phyloP scores from a whole-genome alignment of 1,140 invertebrate genomes.

The Aphelenchoides besseyi region DNA sequence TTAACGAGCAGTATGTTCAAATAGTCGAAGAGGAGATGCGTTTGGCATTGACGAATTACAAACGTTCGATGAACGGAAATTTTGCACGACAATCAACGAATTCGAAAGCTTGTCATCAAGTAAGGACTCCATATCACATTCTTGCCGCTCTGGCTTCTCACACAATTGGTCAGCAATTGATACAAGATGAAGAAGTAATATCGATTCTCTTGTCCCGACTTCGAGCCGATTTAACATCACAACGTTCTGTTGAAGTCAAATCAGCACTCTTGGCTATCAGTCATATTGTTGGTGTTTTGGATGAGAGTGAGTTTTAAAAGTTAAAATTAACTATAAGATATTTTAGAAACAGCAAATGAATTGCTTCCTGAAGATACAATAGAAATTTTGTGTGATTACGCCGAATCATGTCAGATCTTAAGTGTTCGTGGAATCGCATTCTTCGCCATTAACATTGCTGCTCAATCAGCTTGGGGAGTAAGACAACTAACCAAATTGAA shows the following conservation, averaged over 20 bases:
- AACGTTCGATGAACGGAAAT: slow-evolving; percentile 14
- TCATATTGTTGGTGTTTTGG: slow-evolving; percentile 18
- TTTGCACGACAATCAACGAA: slow-evolving; percentile 21
- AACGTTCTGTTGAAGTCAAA: slow-evolving; percentile 5
- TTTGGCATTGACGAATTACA: not conserved
- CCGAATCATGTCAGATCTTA: slow-evolving; percentile 17
- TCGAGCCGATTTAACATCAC: not conserved
- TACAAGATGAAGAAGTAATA: not conserved
- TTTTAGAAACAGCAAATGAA: not conserved
- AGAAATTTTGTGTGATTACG: not conserved
- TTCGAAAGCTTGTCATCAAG: not conserved
- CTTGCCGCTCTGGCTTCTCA: not conserved
- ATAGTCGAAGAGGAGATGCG: slow-evolving; percentile 27
- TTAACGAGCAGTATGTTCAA: slow-evolving; percentile 19
- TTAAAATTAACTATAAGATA: not conserved
- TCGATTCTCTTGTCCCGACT: not conserved
- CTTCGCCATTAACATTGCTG: slow-evolving; percentile 19
- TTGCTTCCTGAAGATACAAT: slow-evolving; percentile 4
- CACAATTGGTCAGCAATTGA: not conserved
- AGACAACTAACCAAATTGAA: not conserved
- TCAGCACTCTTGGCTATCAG: slow-evolving; percentile 14
- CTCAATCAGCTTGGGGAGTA: slow-evolving; percentile 15
- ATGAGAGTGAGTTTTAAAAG: slow-evolving; percentile 6
- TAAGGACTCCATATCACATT: not conserved
- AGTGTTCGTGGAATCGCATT: slow-evolving; percentile 27